Percentiles rank a stretch among this genome's conserved stretches.
Conservation (phyloP, 92 coral and sea anemone species). For the Epizoanthus scotinus region DNA sequence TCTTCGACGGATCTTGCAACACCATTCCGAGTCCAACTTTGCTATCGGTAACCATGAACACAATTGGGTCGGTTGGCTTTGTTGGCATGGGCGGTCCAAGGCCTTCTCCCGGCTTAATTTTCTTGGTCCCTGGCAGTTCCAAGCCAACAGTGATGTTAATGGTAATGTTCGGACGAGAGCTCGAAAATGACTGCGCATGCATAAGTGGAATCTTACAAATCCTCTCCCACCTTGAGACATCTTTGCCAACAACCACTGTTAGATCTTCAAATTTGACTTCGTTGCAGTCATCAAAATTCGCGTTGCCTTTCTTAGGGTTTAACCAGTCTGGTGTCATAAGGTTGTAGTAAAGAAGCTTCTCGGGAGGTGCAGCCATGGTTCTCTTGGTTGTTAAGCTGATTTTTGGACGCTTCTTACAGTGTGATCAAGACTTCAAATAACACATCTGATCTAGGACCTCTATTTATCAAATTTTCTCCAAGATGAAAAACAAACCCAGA, state of each 20-base stretch:
- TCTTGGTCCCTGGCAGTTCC: slow-evolving; percentile 19
- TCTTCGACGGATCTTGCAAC: slow-evolving; percentile 31
- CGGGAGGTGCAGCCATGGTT: too few relatives aligned
- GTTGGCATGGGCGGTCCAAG: neutral
- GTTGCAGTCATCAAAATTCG: neutral
- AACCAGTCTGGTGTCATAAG: slow-evolving; percentile 44
- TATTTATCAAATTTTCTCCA: too few relatives aligned
- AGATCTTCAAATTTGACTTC: neutral
- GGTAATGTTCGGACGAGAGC: neutral
- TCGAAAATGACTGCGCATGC: neutral
- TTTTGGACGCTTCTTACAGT: too few relatives aligned
- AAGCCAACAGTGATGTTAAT: slow-evolving; percentile 20
- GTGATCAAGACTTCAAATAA: too few relatives aligned
- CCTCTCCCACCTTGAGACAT: slow-evolving; percentile 9
- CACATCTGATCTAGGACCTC: too few relatives aligned
- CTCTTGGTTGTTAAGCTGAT: too few relatives aligned
- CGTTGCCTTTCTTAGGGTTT: neutral
- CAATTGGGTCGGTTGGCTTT: slow-evolving; percentile 16
- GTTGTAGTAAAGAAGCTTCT: slow-evolving; percentile 21
- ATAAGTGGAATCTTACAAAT: slow-evolving; percentile 33
- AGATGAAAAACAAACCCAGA: too few relatives aligned
- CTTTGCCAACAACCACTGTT: slow-evolving; percentile 14
- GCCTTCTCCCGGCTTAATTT: neutral
- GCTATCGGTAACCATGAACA: slow-evolving; percentile 24
- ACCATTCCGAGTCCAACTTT: slow-evolving; percentile 28